Evolutionary conservation across 1,140 invertebrate species (phyloP).

Genomic region (Bombus balteatus): DNA sequence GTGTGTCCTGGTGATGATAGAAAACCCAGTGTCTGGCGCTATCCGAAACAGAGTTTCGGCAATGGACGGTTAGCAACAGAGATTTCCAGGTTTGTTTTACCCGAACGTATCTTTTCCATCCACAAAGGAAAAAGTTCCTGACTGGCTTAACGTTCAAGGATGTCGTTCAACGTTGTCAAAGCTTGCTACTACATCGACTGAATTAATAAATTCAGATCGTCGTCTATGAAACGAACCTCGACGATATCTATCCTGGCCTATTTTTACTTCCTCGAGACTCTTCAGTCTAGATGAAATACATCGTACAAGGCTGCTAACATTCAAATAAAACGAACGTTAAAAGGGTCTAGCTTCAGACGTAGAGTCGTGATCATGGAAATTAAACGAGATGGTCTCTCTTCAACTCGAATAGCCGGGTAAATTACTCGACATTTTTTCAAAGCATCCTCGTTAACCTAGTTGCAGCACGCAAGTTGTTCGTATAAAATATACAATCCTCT

Average conservation of each 20-base stretch:
- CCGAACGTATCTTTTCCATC: not conserved
- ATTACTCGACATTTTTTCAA: constrained; percentile 15
- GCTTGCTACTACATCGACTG: too few species aligned
- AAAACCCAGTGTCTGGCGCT: not conserved
- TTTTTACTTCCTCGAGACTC: not conserved
- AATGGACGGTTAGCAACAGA: not conserved
- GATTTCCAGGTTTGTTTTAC: not conserved
- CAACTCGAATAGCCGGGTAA: constrained; percentile 9
- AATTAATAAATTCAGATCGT: constrained; percentile 5
- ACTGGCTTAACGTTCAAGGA: constrained; percentile 5
- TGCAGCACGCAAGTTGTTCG: not conserved
- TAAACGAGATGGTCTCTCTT: constrained; percentile 36
- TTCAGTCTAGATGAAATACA: constrained; percentile 25
- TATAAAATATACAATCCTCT: not conserved
- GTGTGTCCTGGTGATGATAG: not conserved
- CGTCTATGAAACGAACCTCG: not conserved
- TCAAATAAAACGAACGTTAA: constrained; percentile 11
- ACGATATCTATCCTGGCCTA: constrained; percentile 24
- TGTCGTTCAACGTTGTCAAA: not conserved
- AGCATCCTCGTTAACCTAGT: constrained; percentile 36
- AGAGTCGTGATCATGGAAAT: constrained; percentile 11
- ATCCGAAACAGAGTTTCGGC: too few species aligned
- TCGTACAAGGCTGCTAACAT: not conserved
- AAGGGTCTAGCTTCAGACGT: constrained; percentile 16
- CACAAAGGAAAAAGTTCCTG: too few species aligned